phyloP scores from a whole-genome alignment of 2,888 invertebrate species.

The Tenthredo notha region DNA sequence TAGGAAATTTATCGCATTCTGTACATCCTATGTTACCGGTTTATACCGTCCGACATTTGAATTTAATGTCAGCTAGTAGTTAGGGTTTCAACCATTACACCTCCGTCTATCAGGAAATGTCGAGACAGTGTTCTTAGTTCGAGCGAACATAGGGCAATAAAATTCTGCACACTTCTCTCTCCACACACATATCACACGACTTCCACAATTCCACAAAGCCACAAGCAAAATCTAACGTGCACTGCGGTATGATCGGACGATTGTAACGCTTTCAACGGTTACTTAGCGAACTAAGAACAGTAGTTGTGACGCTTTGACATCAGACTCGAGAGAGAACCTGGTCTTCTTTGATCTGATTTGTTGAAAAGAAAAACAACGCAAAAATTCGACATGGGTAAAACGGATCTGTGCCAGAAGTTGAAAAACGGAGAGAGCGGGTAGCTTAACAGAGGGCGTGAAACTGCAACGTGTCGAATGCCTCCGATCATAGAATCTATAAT shows the following conservation, averaged over 20 bases:
- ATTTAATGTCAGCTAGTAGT: neutral
- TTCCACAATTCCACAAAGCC: neutral
- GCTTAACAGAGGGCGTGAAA: neutral
- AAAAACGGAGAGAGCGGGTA: neutral
- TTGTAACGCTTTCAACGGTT: neutral
- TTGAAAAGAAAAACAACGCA: neutral
- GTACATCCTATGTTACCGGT: neutral
- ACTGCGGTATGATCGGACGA: neutral
- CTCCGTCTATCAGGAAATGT: neutral
- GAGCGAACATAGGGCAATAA: neutral
- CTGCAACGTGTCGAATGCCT: conserved; percentile 34
- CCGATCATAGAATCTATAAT: conserved; percentile 35
- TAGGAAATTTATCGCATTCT: neutral
- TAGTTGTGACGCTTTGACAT: neutral
- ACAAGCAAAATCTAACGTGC: neutral
- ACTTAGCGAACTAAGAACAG: neutral
- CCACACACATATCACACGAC: neutral
- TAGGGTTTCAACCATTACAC: neutral
- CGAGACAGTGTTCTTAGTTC: neutral
- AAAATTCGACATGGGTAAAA: neutral
- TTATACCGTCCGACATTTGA: neutral
- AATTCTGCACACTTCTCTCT: neutral
- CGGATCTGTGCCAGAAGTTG: neutral
- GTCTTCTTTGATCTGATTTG: neutral
- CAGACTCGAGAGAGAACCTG: neutral